Evolutionary conservation across 2,113 vertebrate species (phyloP).

Genomic region (Seriola quinqueradiata): DNA sequence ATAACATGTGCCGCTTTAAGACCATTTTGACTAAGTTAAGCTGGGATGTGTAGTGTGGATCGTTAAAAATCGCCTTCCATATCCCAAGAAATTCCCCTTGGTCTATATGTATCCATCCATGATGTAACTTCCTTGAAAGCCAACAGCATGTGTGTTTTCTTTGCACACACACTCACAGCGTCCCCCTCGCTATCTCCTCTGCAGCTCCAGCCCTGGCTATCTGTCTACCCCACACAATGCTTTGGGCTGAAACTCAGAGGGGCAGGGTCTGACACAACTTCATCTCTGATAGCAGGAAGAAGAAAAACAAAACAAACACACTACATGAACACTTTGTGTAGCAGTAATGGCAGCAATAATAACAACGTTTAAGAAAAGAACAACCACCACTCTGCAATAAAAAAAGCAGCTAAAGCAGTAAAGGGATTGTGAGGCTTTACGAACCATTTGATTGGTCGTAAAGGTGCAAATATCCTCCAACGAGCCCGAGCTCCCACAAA

Average conservation of each 20-base stretch:
- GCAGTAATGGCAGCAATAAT: background rate
- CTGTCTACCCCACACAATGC: slow-evolving; percentile 38
- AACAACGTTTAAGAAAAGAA: background rate
- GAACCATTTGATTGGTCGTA: slow-evolving; percentile 46
- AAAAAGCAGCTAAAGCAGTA: slow-evolving; percentile 8
- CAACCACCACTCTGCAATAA: slow-evolving; percentile 11
- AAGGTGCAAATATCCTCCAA: slow-evolving; percentile 36
- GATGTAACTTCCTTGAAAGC: background rate
- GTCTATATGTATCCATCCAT: background rate
- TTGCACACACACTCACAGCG: slow-evolving; percentile 2
- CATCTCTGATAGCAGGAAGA: background rate
- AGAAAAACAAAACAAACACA: background rate
- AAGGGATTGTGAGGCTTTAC: slow-evolving; percentile 18
- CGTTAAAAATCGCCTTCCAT: background rate
- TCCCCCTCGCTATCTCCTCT: slow-evolving; percentile 30
- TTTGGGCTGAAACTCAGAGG: slow-evolving; percentile 3
- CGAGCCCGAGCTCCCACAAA: background rate
- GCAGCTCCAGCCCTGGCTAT: slow-evolving; percentile 51
- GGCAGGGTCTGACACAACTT: background rate
- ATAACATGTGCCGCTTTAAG: background rate
- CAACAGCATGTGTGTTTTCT: slow-evolving; percentile 19
- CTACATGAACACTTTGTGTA: background rate
- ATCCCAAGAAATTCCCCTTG: background rate
- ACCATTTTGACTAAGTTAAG: background rate
- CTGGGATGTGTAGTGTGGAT: background rate